Evolutionary conservation across 2,113 vertebrate species (phyloP).

Genomic region (Podarcis cretensis): DNA sequence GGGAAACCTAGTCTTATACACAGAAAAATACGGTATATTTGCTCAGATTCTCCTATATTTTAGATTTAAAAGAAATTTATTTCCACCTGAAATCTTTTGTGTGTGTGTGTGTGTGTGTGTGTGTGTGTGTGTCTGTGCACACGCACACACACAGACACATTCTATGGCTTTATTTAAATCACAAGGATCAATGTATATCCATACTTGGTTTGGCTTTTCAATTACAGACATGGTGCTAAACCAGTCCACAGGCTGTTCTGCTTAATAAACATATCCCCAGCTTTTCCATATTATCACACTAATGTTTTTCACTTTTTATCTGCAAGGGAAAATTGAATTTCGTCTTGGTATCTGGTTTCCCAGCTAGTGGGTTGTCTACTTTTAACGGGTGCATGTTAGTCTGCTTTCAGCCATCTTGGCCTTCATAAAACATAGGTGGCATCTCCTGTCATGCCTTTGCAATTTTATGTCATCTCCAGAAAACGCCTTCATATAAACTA

Average conservation of each 20-base stretch:
- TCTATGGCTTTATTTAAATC: slow-evolving; percentile 33
- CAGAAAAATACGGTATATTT: not conserved
- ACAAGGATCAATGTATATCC: slow-evolving; percentile 7
- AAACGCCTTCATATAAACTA: not conserved
- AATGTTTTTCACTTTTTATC: not conserved
- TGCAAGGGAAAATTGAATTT: slow-evolving; percentile 6
- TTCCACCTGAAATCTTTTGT: not conserved
- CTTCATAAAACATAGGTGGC: not conserved
- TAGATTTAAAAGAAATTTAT: not conserved
- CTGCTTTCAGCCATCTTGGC: not conserved
- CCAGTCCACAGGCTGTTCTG: not conserved
- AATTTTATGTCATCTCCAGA: not conserved
- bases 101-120: not conserved
- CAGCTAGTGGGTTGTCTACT: not conserved
- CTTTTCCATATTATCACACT: slow-evolving; percentile 10
- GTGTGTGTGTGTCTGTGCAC: too few relatives aligned
- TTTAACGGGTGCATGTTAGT: not conserved
- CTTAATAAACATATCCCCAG: not conserved
- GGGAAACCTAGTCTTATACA: too few relatives aligned
- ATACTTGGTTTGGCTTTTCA: slow-evolving; percentile 23
- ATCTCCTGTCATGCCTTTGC: not conserved
- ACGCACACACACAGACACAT: not conserved
- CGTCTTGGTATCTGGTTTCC: slow-evolving; percentile 4
- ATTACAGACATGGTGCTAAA: slow-evolving; percentile 3
- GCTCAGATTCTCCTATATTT: not conserved